These are phyloP conservation scores for Spicauda simplicius DNA, from an alignment of 2,888 invertebrate species.

Conservation along the genomic window DNA sequence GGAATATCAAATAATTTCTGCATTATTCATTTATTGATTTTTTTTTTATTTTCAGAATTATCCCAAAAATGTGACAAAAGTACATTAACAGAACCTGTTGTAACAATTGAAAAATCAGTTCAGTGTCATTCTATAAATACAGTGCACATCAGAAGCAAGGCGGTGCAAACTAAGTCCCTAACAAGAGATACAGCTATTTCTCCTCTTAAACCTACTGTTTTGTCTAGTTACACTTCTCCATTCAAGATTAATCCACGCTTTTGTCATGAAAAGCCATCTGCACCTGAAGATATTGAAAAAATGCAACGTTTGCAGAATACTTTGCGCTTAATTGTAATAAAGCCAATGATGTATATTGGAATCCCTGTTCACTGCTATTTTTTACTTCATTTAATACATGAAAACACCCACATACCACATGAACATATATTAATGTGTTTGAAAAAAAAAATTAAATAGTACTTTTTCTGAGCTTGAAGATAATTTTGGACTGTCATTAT, in stretches of 20 bases:
- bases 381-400: neutral
- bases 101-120: too few species aligned
- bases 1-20: too few species aligned
- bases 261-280: neutral
- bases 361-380: constrained; percentile 26
- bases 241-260: neutral
- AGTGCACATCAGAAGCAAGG: too few species aligned
- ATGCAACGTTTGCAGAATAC: too few species aligned
- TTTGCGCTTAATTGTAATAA: too few species aligned
- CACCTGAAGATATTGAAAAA: neutral
- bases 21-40: too few species aligned
- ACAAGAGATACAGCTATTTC: neutral
- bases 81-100: too few species aligned
- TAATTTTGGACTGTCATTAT: constrained; percentile 42
- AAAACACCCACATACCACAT: too few species aligned
- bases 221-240: neutral
- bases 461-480: constrained; percentile 44
- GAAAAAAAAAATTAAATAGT: constrained; percentile 45
- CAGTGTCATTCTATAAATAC: too few species aligned
- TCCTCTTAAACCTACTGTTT: neutral
- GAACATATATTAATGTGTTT: constrained; percentile 39
- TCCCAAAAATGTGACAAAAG: too few species aligned
- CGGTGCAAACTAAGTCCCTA: too few species aligned
- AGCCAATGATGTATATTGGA: constrained; percentile 40
- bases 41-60: too few species aligned